phyloP scores from a whole-genome alignment of 2,113 vertebrate genomes.

The Oceanites oceanicus region DNA sequence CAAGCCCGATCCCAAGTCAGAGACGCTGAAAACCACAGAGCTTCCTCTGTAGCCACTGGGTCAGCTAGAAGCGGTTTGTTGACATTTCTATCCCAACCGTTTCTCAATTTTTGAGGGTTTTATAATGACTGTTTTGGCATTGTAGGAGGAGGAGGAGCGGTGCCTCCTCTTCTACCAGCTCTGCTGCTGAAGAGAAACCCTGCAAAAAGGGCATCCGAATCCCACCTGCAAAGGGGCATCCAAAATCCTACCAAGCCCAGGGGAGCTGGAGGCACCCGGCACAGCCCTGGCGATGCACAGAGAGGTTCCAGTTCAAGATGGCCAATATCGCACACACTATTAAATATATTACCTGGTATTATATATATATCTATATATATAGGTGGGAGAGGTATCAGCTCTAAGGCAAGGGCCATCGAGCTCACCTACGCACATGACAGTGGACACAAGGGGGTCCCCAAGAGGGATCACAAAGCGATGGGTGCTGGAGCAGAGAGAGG shows the following conservation, averaged over 20 bases:
- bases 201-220: background rate
- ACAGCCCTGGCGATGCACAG: too few relatives aligned
- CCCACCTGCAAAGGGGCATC: background rate
- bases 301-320: too few relatives aligned
- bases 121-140: background rate
- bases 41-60: background rate
- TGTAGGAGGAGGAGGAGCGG: background rate
- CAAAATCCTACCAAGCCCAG: background rate
- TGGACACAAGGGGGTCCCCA: background rate
- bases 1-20: background rate
- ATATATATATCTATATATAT: too few relatives aligned
- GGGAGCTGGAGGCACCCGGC: background rate
- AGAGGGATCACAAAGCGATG: background rate
- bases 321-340: fast-evolving
- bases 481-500: background rate
- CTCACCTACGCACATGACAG: fast-evolving
- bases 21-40: background rate
- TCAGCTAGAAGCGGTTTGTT: background rate
- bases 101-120: conserved; percentile 21
- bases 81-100: background rate
- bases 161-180: background rate
- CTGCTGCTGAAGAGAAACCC: background rate
- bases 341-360: background rate
- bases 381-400: background rate
- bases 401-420: too few relatives aligned